phyloP scores from a whole-genome alignment of 1,140 invertebrate genomes.

The Drosophila ambigua region DNA sequence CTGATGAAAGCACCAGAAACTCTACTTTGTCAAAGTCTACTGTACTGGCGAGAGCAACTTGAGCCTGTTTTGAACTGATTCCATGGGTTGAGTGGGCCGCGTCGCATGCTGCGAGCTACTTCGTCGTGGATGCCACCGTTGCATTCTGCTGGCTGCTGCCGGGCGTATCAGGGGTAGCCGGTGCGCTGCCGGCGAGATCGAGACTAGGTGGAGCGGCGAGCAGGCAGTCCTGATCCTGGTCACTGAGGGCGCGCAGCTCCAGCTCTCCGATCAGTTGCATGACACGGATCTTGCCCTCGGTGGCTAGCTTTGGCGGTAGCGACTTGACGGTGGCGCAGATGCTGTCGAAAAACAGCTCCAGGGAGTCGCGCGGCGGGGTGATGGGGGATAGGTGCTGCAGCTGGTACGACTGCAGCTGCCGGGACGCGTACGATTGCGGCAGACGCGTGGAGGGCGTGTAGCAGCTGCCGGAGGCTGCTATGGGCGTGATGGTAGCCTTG shows the following conservation, averaged over 20 bases:
- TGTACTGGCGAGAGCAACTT: not conserved
- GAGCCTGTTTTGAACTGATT: constrained; percentile 38
- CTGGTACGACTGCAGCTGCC: constrained; percentile 55
- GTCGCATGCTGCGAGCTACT: constrained; percentile 23
- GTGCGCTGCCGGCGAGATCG: constrained; percentile 22
- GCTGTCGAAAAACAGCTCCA: constrained; percentile 80
- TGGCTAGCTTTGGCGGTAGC: constrained; percentile 72
- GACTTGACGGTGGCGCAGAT: constrained; percentile 70
- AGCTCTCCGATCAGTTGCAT: constrained; percentile 76
- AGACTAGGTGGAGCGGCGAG: constrained; percentile 4
- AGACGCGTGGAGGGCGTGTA: constrained; percentile 30
- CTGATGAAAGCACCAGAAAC: constrained; percentile 14
- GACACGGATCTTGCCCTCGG: constrained; percentile 73
- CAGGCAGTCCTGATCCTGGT: constrained; percentile 48
- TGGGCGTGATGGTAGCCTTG: constrained; percentile 70
- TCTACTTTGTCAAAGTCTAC: constrained; percentile 11
- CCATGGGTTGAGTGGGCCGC: not conserved
- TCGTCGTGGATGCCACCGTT: constrained; percentile 71
- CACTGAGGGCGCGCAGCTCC: constrained; percentile 69
- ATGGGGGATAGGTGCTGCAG: constrained; percentile 44
- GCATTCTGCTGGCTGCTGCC: constrained; percentile 66
- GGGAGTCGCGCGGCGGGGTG: constrained; percentile 51
- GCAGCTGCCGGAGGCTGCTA: constrained; percentile 23
- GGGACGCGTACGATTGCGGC: constrained; percentile 31
- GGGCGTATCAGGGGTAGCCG: constrained; percentile 22